A percentile compares a stretch with the other conserved stretches of the same genome.
phyloP scores from a whole-genome alignment of 2,888 invertebrate genomes.

The Nephrotoma guestfalica region DNA sequence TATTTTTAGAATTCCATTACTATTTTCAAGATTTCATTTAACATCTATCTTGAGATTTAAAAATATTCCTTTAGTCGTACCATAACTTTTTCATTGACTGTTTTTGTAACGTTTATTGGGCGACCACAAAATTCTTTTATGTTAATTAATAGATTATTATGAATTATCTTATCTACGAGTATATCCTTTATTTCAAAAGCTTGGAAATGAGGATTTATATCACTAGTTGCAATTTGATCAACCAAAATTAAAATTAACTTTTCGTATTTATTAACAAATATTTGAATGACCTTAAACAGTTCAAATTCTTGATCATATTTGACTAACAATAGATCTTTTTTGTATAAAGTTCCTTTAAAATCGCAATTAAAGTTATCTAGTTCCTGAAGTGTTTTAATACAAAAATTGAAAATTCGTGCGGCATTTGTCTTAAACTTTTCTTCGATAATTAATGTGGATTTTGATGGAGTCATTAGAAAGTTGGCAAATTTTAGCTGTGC shows the following conservation, averaged over 20 bases:
- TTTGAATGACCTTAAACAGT: background rate
- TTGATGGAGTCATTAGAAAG: no score
- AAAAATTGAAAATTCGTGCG: no score
- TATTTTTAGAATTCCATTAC: no score
- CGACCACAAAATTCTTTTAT: background rate
- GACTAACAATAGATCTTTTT: background rate
- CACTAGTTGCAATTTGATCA: background rate
- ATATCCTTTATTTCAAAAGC: background rate
- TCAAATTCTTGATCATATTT: no score
- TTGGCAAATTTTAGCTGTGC: background rate
- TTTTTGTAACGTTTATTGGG: background rate
- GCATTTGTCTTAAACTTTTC: no score
- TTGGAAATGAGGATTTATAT: background rate
- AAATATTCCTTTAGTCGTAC: background rate
- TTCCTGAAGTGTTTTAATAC: no score
- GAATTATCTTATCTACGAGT: background rate
- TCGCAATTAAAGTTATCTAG: no score
- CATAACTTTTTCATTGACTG: background rate
- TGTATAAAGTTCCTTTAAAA: no score
- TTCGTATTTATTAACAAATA: background rate
- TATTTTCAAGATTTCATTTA: no score
- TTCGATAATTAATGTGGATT: no score
- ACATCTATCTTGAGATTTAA: no score
- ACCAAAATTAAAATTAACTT: background rate
- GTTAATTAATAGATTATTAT: background rate